A percentile compares a stretch with the other conserved stretches of the same genome.
Conservation (phyloP, 2,888 invertebrate genomes). For the Hololepta plana region DNA sequence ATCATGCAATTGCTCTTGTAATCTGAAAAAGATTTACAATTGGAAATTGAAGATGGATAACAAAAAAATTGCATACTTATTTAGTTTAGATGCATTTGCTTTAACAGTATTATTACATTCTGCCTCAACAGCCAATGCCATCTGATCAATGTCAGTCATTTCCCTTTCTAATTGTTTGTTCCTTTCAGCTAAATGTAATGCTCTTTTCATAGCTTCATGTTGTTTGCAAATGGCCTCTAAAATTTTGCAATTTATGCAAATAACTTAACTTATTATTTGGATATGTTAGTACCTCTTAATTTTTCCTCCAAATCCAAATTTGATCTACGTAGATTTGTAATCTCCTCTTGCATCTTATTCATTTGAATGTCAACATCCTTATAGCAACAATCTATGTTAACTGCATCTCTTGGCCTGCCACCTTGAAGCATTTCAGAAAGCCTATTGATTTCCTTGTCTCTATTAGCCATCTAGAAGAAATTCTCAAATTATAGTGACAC, state of each 20-base stretch:
- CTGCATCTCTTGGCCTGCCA: conserved; percentile 43
- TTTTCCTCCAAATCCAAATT: conserved; percentile 38
- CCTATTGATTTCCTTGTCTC: conserved; percentile 53
- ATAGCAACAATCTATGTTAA: conserved; percentile 47
- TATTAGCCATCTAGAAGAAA: conserved; percentile 23
- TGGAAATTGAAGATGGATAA: background rate
- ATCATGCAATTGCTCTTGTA: conserved; percentile 30
- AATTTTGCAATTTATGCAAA: conserved; percentile 4
- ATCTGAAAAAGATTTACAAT: conserved; percentile 10
- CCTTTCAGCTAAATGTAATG: conserved; percentile 52
- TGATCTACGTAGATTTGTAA: conserved; percentile 38
- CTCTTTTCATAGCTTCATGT: conserved; percentile 67
- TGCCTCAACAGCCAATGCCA: conserved; percentile 57
- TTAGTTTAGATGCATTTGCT: conserved; percentile 33
- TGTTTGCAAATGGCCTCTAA: conserved; percentile 42
- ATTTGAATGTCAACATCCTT: conserved; percentile 34
- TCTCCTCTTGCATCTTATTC: conserved; percentile 31
- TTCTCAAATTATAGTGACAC: too few relatives aligned
- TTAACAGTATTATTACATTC: conserved; percentile 54
- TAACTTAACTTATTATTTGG: background rate
- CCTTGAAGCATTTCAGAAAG: conserved; percentile 51
- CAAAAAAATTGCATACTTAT: conserved; percentile 17
- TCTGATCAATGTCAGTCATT: conserved; percentile 50
- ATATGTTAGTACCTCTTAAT: conserved; percentile 26
- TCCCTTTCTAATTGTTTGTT: conserved; percentile 54